Evolutionary conservation across 2,888 invertebrate genomes (phyloP), one percentile per base, ranked within the genome.

Genomic region (Drosophila recens): DNA sequence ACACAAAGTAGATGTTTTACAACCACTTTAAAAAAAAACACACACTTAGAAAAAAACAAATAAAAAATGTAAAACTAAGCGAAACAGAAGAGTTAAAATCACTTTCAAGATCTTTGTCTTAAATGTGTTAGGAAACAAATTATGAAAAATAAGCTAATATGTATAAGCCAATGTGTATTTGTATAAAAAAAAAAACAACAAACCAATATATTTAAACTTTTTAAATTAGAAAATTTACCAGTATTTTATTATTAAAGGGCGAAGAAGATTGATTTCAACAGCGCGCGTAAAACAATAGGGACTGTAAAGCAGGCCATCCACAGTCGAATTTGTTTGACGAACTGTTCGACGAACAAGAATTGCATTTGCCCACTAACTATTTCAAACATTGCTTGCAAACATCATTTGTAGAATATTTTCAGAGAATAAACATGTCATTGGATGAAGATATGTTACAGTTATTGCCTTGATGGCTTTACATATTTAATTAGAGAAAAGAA

Each of bases 101-200:
- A 69, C 61, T 80, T 67, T 80, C 69, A 78, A 71, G 64, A 75
- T 83, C 74, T 69, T 58, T 72, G 82, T 83, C 79, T 87, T 80
- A 57, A 87, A 69, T 71, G 71, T 87, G 82, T 81, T 83, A 84
- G 63, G 59, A 83, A 87, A 62, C 58, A 72, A 81, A 71, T 56
- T 72, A 62, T 74, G 45, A 53, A 54, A 71, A 59, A 66, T 82
- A 89, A 84, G 73, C 56, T 74, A 69, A 69, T 76, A 72, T 74
- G 51, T 87, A 70, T 86, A 86, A 81, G 87, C 67, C 67, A 54
- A 75, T 67, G 57, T 84, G 74, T 87, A 86, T 65, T 83, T 84
- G 83, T 84, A 83, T 53, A 74, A 75, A 67, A 66, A 66, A 66
- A 69, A 59, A 59, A 38, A 54, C 36, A 66, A 49, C 45, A 67